Conservation (phyloP, 1,140 invertebrate species). For the Cyclargus thomasi region DNA sequence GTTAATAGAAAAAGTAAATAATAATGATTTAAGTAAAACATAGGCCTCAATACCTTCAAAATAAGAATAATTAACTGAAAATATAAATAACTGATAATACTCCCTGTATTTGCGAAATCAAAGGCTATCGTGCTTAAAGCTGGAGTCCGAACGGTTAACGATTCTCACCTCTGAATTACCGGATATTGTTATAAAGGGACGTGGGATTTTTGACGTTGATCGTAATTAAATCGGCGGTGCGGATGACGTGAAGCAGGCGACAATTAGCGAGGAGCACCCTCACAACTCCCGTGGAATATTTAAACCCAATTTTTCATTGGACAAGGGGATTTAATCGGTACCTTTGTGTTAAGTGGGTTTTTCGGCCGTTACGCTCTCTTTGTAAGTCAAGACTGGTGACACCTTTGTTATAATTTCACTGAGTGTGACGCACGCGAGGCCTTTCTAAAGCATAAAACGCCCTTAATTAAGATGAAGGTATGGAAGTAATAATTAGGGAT, state of each 20-base stretch:
- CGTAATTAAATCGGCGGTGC: conserved; percentile 13
- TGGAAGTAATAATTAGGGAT: neutral
- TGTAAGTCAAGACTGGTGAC: neutral
- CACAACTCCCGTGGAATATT: neutral
- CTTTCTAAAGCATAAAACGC: neutral
- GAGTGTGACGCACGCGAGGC: neutral
- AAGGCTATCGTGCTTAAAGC: neutral
- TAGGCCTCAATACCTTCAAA: neutral
- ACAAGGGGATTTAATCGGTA: neutral
- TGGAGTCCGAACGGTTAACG: neutral
- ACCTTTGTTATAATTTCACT: neutral
- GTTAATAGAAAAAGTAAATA: too few species aligned
- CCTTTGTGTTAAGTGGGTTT: neutral
- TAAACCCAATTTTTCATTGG: conserved; percentile 4
- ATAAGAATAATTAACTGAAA: neutral
- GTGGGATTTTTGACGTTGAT: conserved; percentile 14
- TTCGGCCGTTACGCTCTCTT: neutral
- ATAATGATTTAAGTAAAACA: too few species aligned
- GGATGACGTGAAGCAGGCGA: neutral
- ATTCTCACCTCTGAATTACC: conserved; percentile 10
- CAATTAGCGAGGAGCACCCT: conserved; percentile 12
- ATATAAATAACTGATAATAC: neutral
- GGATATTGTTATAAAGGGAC: conserved; percentile 9
- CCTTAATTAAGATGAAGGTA: neutral
- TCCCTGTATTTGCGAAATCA: neutral